Evolutionary conservation across 2,797 vertebrate genomes (phyloP), one percentile per base, ranked within the genome.

Genomic region (Sylvia borin): DNA sequence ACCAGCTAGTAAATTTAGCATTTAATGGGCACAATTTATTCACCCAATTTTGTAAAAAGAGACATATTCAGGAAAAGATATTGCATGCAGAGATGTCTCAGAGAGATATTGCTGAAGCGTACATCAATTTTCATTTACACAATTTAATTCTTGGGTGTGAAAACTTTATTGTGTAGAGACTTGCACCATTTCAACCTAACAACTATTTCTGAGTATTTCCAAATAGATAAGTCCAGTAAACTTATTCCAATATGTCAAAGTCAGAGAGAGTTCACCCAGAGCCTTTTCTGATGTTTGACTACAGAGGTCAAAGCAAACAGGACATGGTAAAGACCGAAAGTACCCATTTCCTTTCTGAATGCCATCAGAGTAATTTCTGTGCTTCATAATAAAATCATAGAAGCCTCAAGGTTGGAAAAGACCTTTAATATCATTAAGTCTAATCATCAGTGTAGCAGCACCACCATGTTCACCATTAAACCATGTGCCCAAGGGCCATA

Each of bases 1-100:
- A 95, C 53, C 67, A 92, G 83, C 86, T 89, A 96, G 94, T 91
- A 96, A 96, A 92, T 93, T 94, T 91, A 94, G 80, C n/a, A 85
- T 89, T 95, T 94, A 96, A 92, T 83, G 61, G 91, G 61, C 36
- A 85, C 40, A 93, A 95, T 65, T 94, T 15, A 6, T 71, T 87
- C 64, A 77, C 53, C 81, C 32, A 79, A 51, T 93, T 95, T 87
- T 71, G 31, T 73, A 74, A 88, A 91, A 87, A 91, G 83, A 93
- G 74, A 78, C 36, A 61, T 60, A 84, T 70, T 88, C 45, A 89
- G 61, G 34, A 74, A 84, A 93, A 57, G 43, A 40, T 64, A 85
- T 27, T 87, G 36, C 61, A 82, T 12, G 53, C 26, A 82, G 74
- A 85, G 77, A 64, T 91, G 60, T 85, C 71, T 95, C 84, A 77